phyloP scores from a whole-genome alignment of 2,888 invertebrate genomes.

The Eupeodes luniger region DNA sequence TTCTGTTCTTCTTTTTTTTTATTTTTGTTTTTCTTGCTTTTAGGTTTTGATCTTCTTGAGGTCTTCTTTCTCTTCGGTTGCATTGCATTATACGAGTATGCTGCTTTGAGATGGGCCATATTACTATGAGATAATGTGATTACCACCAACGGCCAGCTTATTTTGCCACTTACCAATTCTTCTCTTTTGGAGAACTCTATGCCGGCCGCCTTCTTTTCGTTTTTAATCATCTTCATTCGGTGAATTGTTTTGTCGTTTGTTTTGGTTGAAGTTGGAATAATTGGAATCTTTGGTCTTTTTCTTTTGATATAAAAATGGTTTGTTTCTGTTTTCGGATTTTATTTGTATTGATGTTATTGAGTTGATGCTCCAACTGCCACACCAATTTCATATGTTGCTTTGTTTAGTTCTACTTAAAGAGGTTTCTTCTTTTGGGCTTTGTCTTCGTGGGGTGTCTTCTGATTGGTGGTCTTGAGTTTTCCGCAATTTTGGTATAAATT shows the following conservation, averaged over 20 bases:
- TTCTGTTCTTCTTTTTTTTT: slow-evolving; percentile 21
- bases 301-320: neutral
- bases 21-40: slow-evolving; percentile 23
- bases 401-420: slow-evolving; percentile 12
- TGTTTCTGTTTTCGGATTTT: slow-evolving; percentile 48
- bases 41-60: slow-evolving; percentile 59
- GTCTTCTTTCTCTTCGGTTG: slow-evolving; percentile 63
- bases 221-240: slow-evolving; percentile 33
- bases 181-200: slow-evolving; percentile 32
- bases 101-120: slow-evolving; percentile 52
- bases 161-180: slow-evolving; percentile 22
- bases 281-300: slow-evolving; percentile 8
- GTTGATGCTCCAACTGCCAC: slow-evolving; percentile 7
- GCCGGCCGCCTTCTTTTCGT: slow-evolving; percentile 5
- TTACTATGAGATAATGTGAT: slow-evolving; percentile 52
- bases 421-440: slow-evolving; percentile 20
- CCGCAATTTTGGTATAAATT: slow-evolving; percentile 27
- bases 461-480: slow-evolving; percentile 34
- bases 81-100: neutral
- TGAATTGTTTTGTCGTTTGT: slow-evolving; percentile 38
- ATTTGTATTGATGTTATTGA: slow-evolving; percentile 11
- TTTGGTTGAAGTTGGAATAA: neutral
- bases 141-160: slow-evolving; percentile 14
- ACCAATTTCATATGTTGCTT: neutral
- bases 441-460: slow-evolving; percentile 43